phyloP scores from a whole-genome alignment of 2,888 invertebrate genomes.

The Drosophila acutilabella region DNA sequence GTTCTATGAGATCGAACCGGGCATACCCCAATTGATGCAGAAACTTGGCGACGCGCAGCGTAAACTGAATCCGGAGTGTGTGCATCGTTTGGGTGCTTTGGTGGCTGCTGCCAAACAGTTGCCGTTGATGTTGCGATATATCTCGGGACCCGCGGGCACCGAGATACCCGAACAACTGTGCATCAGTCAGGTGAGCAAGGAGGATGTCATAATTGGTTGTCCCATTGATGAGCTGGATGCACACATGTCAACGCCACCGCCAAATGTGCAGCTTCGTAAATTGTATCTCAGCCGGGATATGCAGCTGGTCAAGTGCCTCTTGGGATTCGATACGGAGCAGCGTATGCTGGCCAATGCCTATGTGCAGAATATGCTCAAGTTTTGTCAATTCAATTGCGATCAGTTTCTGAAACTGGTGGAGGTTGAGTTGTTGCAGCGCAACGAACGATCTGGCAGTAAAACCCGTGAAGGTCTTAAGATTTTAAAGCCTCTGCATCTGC shows the following conservation, averaged over 20 bases:
- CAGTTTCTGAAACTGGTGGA: slow-evolving; percentile 84
- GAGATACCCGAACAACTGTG: slow-evolving; percentile 84
- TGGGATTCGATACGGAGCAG: slow-evolving; percentile 85
- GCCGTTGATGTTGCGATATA: slow-evolving; percentile 83
- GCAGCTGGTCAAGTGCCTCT: slow-evolving; percentile 81
- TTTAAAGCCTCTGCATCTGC: slow-evolving; percentile 85
- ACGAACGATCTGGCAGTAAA: slow-evolving; percentile 86
- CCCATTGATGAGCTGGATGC: slow-evolving; percentile 85
- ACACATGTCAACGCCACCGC: slow-evolving; percentile 11
- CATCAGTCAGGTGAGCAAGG: slow-evolving; percentile 81
- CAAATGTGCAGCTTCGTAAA: slow-evolving; percentile 84
- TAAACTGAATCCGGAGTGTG: slow-evolving; percentile 84
- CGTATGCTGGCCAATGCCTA: slow-evolving; percentile 85
- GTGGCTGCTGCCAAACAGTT: slow-evolving; percentile 79
- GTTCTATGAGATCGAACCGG: slow-evolving; percentile 89
- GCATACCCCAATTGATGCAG: slow-evolving; percentile 85
- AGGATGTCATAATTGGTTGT: slow-evolving; percentile 86
- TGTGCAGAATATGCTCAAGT: slow-evolving; percentile 85
- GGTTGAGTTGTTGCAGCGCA: slow-evolving; percentile 82
- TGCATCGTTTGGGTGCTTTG: slow-evolving; percentile 83
- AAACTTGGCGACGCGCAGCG: slow-evolving; percentile 80
- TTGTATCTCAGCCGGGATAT: slow-evolving; percentile 85
- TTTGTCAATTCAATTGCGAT: slow-evolving; percentile 85
- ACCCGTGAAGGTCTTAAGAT: slow-evolving; percentile 86
- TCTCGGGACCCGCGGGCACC: slow-evolving; percentile 82